Percentiles rank a stretch among this genome's conserved stretches.
phyloP scores from a whole-genome alignment of 2,888 invertebrate genomes.

The Melieria crassipennis region DNA sequence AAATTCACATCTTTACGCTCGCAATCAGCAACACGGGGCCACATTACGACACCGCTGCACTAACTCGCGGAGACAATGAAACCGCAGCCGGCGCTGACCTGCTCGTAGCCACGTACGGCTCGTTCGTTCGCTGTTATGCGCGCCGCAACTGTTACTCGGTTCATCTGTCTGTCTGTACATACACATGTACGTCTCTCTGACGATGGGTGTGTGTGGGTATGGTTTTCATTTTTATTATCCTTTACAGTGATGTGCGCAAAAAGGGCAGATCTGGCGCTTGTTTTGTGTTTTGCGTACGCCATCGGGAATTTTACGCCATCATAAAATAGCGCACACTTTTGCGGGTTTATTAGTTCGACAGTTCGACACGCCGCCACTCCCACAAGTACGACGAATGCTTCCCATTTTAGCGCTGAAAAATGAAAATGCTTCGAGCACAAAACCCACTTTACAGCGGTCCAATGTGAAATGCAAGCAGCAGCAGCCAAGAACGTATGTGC shows the following conservation, averaged over 20 bases:
- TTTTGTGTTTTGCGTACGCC: not conserved
- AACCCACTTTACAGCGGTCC: too few relatives aligned
- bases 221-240: not conserved
- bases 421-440: too few relatives aligned
- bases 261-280: not conserved
- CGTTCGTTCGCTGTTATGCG: not conserved
- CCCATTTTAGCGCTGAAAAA: too few relatives aligned
- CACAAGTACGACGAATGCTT: too few relatives aligned
- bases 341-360: slow-evolving; percentile 8
- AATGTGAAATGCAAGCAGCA: too few relatives aligned
- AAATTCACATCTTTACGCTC: not conserved
- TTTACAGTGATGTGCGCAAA: not conserved
- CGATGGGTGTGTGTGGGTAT: not conserved
- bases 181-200: too few relatives aligned
- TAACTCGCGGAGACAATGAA: not conserved
- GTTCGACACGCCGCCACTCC: too few relatives aligned
- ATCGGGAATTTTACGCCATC: not conserved
- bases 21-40: slow-evolving; percentile 3
- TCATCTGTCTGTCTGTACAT: not conserved
- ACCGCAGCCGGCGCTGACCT: not conserved
- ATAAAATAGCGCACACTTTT: slow-evolving; percentile 6
- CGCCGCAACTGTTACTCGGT: not conserved
- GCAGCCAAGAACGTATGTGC: too few relatives aligned
- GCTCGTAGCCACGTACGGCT: not conserved
- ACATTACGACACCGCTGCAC: not conserved